These are phyloP conservation scores for Drosophila tripunctata DNA, from an alignment of 2,888 invertebrate species.

Conservation along the genomic window DNA sequence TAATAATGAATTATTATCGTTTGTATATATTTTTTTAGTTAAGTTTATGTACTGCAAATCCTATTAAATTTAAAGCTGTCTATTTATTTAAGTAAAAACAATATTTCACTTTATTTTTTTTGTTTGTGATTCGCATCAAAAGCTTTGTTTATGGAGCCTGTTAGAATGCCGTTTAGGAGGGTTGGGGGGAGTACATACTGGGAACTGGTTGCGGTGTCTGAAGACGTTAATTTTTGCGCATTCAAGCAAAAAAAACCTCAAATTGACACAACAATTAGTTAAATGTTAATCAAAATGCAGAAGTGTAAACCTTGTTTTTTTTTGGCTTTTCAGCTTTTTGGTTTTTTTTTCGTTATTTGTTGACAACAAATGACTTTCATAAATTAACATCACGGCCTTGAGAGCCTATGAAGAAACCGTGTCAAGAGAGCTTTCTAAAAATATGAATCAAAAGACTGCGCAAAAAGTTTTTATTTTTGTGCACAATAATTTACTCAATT, in stretches of 20 bases:
- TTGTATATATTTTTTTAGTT: conserved; percentile 26
- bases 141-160: not conserved
- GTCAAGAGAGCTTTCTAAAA: conserved; percentile 50
- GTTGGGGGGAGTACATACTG: conserved; percentile 35
- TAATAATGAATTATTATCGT: conserved; percentile 35
- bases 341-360: not conserved
- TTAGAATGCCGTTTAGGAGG: conserved; percentile 20
- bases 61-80: conserved; percentile 70
- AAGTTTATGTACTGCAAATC: conserved; percentile 45
- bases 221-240: conserved; percentile 55
- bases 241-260: conserved; percentile 43
- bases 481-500: not conserved
- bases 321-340: conserved; percentile 11
- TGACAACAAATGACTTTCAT: conserved; percentile 41
- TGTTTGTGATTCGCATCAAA: not conserved
- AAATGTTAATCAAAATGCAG: conserved; percentile 65
- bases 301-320: conserved; percentile 36
- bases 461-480: conserved; percentile 10
- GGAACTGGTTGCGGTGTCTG: conserved; percentile 56
- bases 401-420: conserved; percentile 26
- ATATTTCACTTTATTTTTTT: conserved; percentile 9
- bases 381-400: conserved; percentile 39
- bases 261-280: conserved; percentile 66
- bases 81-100: conserved; percentile 69
- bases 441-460: conserved; percentile 13